Evolutionary conservation across 2,888 invertebrate species (phyloP), one percentile per base, ranked within the genome.

Genomic region (Apoderus coryli): DNA sequence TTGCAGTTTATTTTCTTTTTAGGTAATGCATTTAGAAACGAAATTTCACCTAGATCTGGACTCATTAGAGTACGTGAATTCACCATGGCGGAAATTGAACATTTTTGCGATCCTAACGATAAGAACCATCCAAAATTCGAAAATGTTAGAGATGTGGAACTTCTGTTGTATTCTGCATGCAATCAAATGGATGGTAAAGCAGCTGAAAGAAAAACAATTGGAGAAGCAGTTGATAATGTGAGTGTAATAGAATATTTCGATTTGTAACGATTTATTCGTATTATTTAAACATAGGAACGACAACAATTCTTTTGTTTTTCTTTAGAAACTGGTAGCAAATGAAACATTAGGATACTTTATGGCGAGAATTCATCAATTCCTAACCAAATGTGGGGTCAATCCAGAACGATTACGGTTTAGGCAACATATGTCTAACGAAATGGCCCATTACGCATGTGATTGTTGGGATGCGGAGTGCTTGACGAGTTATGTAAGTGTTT

Each of bases 401-500:
- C 65, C 79, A 0, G 70, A 72, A 27, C 77, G 79, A 46, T 59
- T 99, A 31, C 72, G 98, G 23, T 99, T 99, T 63, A 74, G 98
- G 15, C 98, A 99, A 54, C 98, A 99, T 54, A 88, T 99, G 88
- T 69, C 79, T 37, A 99, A 98, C 60, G 98, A 99, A 63, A 99
- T 99, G 98, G 98, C 98, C 41, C 98, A 99, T 60, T 99, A 99
- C 58, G 98, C 98, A 5, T 82, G 88, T 57, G 98, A 99, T 56
- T 99, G 98, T 54, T 99, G 98, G 98, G 98, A 99, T 65, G 96
- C 96, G 2, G 98, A 99, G 58, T 86, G 88, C 51, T 69, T 93
- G 13, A 93, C 96, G 3, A 92, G 93, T 32, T 93, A 92, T 58
- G 79, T 75, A 60, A 65, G 67, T 61, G 7, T 19, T 19, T 19